Base-by-base conservation (phyloP, 2,797 vertebrate species). In the Coregonus sp. region DNA sequence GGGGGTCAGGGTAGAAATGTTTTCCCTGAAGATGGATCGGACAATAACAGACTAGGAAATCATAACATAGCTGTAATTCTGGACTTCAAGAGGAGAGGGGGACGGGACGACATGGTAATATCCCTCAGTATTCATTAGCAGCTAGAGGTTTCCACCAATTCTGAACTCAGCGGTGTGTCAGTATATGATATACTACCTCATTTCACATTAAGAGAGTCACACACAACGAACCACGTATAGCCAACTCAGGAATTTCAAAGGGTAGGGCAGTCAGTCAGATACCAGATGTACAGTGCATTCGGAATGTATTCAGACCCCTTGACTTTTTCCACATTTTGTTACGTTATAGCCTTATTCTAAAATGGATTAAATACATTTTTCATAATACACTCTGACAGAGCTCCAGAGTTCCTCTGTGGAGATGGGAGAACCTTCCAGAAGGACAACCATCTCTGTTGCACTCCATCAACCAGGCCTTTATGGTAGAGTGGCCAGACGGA, bases 31-130 rank as follows among this genome's bases (percentile, higher is more conserved):
- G 73, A 67, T 51, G 40, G 40, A 75, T 69, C 51, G 77, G 72
- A 82, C 80, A 82, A 79, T 74, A 82, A 82, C 75, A 78, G 68
- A 66, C 56, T 54, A 70, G 54, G 69, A 84, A 80, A 80, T 78
- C 74, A 84, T 82, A 79, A 81, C 73, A 73, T 52, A 79, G 79
- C 75, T 75, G 52, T 59, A 76, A 80, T 70, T 80, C 54, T 74
- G 68, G 47, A 80, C 20, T 33, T 33, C 70, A 29, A 56, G 70
- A 74, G 59, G 71, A 75, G 72, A 70, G 40, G 67, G 61, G 51
- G 54, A 50, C 63, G 65, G 71, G 66, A 52, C 7, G 72, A 63
- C 65, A 74, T 73, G 54, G 72, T 78, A 25, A 52, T 33, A 78
- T 6, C n/a, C 18, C 7, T 5, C 1, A 18, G 5, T 33, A 78